Evolutionary conservation across 2,888 invertebrate species (phyloP), one percentile per base, ranked within the genome.

Genomic region (Biston stratarius): DNA sequence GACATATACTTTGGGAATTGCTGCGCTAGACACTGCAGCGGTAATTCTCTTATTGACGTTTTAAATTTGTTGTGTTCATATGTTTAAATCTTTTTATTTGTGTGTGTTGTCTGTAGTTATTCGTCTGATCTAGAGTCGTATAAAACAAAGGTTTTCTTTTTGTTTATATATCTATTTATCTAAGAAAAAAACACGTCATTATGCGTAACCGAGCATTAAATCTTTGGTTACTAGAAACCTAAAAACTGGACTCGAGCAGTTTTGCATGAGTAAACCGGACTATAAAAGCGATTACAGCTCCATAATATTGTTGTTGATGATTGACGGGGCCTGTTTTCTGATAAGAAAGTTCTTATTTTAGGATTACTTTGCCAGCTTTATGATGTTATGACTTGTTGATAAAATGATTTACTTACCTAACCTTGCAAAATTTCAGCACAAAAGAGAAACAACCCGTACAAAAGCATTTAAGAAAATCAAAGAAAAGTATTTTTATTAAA

Each of bases 391-490:
- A 63, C 15, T 53, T 60, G 52, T 59, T 40, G 38, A 36, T 44
- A 59, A 58, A 53, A 67, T 67, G 9, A 60, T 62, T 62, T 42
- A 55, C 55, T 38, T 5, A 38, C 11, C 38, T 59, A 38, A 56
- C 40, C 14, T 15, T n/a, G 33, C 33, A 60, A 44, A 12, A 45
- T 15, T 51, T 14, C 2, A 15, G 40, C 33, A 33, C 55, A 38
- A 15, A 38, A 11, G 47, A 42, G 51, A 51, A 51, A 10, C 34
- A 48, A 8, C 12, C 44, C 47, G 60, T 42, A 63, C 44, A 67
- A 53, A 59, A 38, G 40, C 44, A 45, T n/a, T 58, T 57, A 63
- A 60, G 72, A 71, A 68, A 75, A 70, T 72, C 64, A 56, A 69
- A 67, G 75, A 73, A 79, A 79, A 69, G 67, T 59, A 48, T 47